A percentile compares a stretch with the other conserved stretches of the same genome.
Evolutionary conservation across 2,113 vertebrate species (phyloP).

Genomic region (Tympanuchus pallidicinctus): DNA sequence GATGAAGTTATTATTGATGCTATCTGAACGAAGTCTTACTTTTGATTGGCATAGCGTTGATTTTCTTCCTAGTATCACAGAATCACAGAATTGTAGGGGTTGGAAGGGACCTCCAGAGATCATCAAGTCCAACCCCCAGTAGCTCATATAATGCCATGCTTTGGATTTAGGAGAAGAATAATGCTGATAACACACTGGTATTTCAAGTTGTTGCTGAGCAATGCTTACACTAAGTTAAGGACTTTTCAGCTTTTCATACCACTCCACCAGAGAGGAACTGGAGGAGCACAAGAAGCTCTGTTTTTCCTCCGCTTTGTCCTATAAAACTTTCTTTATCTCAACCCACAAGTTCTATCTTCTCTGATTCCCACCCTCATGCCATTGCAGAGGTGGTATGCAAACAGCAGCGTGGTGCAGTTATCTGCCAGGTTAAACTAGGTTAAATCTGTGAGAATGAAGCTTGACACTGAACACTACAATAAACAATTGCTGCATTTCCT

Average conservation of each 20-base stretch:
- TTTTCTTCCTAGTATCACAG: background rate
- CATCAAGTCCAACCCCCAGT: no score
- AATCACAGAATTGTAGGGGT: no score
- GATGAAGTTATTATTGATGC: background rate
- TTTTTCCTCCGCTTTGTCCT: background rate
- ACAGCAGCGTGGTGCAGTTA: no score
- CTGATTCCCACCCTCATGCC: background rate
- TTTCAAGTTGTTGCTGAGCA: background rate
- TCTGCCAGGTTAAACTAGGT: no score
- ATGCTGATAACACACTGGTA: background rate
- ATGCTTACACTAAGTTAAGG: background rate
- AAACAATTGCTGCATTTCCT: background rate
- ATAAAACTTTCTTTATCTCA: background rate
- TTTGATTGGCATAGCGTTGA: background rate
- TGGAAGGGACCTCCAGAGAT: no score
- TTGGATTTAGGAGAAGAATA: background rate
- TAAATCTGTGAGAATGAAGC: background rate
- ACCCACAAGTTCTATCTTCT: background rate
- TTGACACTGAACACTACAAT: background rate
- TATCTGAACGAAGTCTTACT: background rate
- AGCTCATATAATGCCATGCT: background rate
- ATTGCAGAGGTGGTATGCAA: no score
- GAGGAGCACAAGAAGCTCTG: background rate
- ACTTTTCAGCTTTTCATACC: background rate
- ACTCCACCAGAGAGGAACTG: background rate